phyloP scores from a whole-genome alignment of 1,140 invertebrate genomes.

The Psix sp. region DNA sequence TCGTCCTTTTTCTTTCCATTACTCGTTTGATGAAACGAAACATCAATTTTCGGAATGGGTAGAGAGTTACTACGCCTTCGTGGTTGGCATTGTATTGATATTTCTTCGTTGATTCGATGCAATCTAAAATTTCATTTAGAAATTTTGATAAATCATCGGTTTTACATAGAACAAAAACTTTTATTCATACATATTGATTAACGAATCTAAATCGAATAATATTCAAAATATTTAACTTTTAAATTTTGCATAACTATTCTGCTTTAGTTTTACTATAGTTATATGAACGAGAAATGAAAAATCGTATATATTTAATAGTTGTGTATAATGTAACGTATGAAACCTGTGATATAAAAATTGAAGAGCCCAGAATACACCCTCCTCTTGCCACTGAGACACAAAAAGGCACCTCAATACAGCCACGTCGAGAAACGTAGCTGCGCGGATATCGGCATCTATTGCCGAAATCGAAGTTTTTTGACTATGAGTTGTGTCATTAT shows the following conservation, averaged over 20 bases:
- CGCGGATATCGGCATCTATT: conserved; percentile 81
- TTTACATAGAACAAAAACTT: too few species aligned
- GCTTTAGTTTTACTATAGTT: too few species aligned
- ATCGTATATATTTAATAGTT: neutral
- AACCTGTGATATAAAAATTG: conserved; percentile 93
- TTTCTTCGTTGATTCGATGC: conserved; percentile 88
- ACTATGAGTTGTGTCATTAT: conserved; percentile 50
- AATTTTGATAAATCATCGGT: neutral
- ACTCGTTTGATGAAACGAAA: conserved; percentile 88
- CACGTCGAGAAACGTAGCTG: conserved; percentile 97
- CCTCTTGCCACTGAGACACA: conserved; percentile 97
- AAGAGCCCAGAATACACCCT: conserved; percentile 98
- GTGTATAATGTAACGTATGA: neutral
- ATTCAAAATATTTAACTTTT: too few species aligned
- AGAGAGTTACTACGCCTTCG: conserved; percentile 92
- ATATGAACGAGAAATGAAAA: neutral
- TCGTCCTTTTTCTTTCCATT: conserved; percentile 83
- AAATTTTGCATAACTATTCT: too few species aligned
- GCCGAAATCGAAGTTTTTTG: conserved; percentile 49
- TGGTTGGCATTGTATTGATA: conserved; percentile 84
- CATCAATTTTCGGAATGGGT: conserved; percentile 94
- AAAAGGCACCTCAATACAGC: conserved; percentile 97
- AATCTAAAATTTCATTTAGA: conserved; percentile 77
- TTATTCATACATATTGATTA: too few species aligned
- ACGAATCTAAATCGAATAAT: too few species aligned